Percentiles rank a stretch among this genome's conserved stretches.
Conservation (phyloP, 2,888 invertebrate genomes). For the Beris morrisii region DNA sequence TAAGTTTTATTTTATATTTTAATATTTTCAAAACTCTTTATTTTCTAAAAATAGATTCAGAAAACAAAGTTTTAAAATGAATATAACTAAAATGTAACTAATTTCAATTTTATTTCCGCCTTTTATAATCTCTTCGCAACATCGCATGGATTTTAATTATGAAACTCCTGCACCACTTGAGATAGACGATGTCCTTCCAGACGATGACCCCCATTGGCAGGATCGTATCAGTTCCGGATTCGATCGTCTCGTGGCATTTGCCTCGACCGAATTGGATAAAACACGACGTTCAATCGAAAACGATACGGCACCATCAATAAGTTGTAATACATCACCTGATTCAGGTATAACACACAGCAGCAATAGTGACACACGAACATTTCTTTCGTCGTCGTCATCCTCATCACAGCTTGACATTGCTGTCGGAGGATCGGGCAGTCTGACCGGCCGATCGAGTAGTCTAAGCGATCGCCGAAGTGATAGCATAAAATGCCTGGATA, state of each 20-base stretch:
- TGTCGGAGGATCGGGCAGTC: constrained; percentile 42
- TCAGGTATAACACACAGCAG: constrained; percentile 79
- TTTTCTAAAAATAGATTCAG: constrained; percentile 4
- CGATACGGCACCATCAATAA: constrained; percentile 57
- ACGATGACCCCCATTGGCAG: constrained; percentile 87
- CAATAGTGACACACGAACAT: constrained; percentile 53
- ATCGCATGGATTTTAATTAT: not conserved
- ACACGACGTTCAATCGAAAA: constrained; percentile 81
- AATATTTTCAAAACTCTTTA: not conserved
- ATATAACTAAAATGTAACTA: constrained; percentile 27
- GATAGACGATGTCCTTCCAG: constrained; percentile 60
- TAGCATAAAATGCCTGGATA: constrained; percentile 46
- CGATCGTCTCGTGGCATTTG: constrained; percentile 90
- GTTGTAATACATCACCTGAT: constrained; percentile 85
- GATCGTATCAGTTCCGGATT: constrained; percentile 91
- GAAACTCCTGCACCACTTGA: not conserved
- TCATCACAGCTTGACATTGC: constrained; percentile 49
- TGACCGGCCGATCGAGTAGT: constrained; percentile 19
- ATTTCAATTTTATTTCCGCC: not conserved
- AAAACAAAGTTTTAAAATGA: constrained; percentile 15
- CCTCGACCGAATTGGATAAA: constrained; percentile 87
- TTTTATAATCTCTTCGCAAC: not conserved
- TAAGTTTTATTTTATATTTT: constrained; percentile 25
- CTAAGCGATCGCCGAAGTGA: constrained; percentile 42
- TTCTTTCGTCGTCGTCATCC: constrained; percentile 58